These are phyloP conservation scores for Loxodonta africana DNA, from an alignment of 2,113 vertebrate species.

Conservation along the genomic window DNA sequence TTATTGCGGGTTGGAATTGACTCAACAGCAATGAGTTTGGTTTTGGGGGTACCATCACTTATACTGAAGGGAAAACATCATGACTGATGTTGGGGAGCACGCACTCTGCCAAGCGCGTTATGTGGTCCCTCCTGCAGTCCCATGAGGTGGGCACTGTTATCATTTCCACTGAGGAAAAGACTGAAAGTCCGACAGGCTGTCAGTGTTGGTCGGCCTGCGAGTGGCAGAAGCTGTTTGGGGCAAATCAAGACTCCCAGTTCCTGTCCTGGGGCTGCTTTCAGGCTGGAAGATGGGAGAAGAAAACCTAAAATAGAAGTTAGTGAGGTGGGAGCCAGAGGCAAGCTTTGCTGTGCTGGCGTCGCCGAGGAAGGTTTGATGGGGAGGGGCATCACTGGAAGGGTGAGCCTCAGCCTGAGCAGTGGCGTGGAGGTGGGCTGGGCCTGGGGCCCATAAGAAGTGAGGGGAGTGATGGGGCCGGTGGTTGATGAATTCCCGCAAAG, in stretches of 20 bases:
- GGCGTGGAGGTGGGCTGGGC: background rate
- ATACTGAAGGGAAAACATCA: background rate
- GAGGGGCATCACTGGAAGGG: background rate
- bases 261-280: background rate
- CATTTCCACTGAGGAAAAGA: background rate
- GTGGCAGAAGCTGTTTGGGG: background rate
- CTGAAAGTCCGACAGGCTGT: background rate
- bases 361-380: background rate
- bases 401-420: background rate
- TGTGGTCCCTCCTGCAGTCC: rapidly evolving
- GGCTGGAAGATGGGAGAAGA: conserved; percentile 21
- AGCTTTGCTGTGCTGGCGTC: background rate
- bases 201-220: background rate
- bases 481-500: background rate
- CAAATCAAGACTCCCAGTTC: background rate
- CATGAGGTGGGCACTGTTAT: rapidly evolving
- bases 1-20: background rate
- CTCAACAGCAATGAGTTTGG: background rate
- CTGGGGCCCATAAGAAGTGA: too few relatives aligned
- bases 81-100: background rate
- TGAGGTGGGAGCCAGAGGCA: background rate
- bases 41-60: background rate
- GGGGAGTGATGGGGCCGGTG: background rate
- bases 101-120: background rate
- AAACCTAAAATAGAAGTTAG: conserved; percentile 30